Conservation (phyloP, 2,797 vertebrate genomes). For the Holocentrus rufus region DNA sequence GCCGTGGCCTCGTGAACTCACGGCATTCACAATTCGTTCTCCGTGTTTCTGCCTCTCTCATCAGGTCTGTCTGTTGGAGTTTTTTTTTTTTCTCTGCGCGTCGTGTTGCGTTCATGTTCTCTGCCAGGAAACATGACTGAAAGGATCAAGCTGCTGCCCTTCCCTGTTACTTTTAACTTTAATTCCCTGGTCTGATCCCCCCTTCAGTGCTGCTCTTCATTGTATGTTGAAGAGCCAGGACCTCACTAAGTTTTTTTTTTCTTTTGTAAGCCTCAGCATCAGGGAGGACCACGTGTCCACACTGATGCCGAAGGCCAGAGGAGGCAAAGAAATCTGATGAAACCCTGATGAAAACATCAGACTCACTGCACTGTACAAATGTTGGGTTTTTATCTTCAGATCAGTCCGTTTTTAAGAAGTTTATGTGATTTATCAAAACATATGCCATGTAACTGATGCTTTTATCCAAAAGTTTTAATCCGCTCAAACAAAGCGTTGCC, state of each 20-base stretch:
- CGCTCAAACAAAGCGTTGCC: no score
- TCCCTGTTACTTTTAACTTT: background rate
- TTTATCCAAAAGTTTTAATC: no score
- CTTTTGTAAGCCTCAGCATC: conserved; percentile 26
- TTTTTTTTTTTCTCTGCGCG: no score
- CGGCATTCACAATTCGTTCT: background rate
- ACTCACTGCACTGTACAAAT: background rate
- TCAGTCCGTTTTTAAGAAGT: background rate
- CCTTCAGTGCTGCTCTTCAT: conserved; percentile 13
- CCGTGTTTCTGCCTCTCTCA: no score
- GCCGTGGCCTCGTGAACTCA: background rate
- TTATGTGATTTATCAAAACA: no score
- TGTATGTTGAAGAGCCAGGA: conserved; percentile 20
- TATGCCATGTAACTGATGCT: no score
- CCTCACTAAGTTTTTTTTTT: conserved; percentile 7
- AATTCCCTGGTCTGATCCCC: conserved; percentile 1
- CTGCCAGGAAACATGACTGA: no score
- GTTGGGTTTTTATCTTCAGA: background rate
- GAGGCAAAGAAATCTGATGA: conserved; percentile 25
- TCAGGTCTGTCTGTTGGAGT: no score
- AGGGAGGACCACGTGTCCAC: background rate
- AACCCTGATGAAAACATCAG: conserved; percentile 43
- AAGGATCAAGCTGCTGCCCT: background rate
- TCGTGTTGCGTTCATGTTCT: no score
- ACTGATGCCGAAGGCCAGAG: background rate